Evolutionary conservation across 2,888 invertebrate genomes (phyloP).

Genomic region (Lydus trimaculatus): DNA sequence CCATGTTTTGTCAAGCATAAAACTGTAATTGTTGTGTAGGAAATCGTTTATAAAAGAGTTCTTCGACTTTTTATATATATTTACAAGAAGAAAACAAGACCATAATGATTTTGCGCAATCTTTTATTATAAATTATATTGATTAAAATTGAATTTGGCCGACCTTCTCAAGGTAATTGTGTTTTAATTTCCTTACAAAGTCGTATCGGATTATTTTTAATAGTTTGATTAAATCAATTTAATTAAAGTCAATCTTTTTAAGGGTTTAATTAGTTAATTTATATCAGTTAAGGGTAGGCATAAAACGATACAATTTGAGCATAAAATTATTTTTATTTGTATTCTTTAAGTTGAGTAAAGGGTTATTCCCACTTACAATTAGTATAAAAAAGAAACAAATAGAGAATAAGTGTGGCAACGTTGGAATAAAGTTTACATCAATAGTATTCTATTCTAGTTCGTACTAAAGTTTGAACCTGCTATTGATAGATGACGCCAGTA

Average conservation of each 20-base stretch:
- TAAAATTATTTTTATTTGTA: too few relatives aligned
- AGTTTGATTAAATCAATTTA: background rate
- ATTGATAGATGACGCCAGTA: background rate
- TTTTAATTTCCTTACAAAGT: background rate
- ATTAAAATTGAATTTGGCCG: conserved; percentile 12
- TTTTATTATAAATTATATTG: too few relatives aligned
- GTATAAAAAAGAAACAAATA: too few relatives aligned
- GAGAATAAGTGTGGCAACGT: too few relatives aligned
- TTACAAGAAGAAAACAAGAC: background rate
- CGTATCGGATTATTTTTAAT: background rate
- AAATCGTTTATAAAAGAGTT: conserved; percentile 6
- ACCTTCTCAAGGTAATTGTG: conserved; percentile 16
- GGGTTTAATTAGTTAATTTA: too few relatives aligned
- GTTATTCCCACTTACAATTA: too few relatives aligned
- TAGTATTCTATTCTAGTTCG: background rate
- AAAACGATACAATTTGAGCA: too few relatives aligned
- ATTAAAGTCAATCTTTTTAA: background rate
- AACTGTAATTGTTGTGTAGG: background rate
- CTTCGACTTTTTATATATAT: conserved; percentile 12
- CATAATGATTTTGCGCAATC: too few relatives aligned
- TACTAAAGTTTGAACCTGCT: background rate
- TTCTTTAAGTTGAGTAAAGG: too few relatives aligned
- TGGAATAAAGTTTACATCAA: too few relatives aligned
- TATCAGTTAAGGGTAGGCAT: too few relatives aligned
- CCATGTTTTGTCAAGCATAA: background rate